Conservation (phyloP, 2,888 invertebrate species). For the Latrodectus hesperus region DNA sequence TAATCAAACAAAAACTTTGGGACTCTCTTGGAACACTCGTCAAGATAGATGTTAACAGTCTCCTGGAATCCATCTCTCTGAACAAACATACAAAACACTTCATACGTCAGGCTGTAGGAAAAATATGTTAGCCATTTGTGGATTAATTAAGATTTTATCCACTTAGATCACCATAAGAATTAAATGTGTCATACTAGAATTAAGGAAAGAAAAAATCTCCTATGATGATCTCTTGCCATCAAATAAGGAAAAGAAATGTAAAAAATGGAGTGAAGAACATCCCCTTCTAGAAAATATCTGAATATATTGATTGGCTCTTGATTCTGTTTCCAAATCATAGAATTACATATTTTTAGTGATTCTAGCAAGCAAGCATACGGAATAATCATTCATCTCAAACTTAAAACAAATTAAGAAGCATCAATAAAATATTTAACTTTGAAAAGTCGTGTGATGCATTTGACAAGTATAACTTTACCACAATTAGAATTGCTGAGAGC, state of each 20-base stretch:
- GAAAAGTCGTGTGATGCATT: neutral
- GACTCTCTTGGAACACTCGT: neutral
- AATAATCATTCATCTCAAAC: neutral
- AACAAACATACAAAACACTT: neutral
- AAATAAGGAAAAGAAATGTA: constrained; percentile 11
- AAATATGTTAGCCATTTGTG: too few species aligned
- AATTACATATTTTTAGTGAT: constrained; percentile 4
- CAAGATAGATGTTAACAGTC: neutral
- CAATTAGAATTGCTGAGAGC: neutral
- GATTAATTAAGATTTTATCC: too few species aligned
- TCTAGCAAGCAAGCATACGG: neutral
- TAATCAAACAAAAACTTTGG: neutral
- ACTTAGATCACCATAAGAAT: neutral
- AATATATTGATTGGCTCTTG: neutral
- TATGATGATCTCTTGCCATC: neutral
- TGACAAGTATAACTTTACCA: neutral
- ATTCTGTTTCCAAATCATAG: too few species aligned
- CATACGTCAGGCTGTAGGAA: too few species aligned
- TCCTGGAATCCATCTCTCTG: neutral
- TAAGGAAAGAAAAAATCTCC: neutral
- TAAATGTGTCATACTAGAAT: neutral
- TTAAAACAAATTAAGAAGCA: neutral
- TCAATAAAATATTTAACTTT: neutral
- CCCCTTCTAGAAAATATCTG: neutral
- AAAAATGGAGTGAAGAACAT: constrained; percentile 1